phyloP scores from a whole-genome alignment of 2,888 invertebrate genomes.

The Sabatieria punctata region DNA sequence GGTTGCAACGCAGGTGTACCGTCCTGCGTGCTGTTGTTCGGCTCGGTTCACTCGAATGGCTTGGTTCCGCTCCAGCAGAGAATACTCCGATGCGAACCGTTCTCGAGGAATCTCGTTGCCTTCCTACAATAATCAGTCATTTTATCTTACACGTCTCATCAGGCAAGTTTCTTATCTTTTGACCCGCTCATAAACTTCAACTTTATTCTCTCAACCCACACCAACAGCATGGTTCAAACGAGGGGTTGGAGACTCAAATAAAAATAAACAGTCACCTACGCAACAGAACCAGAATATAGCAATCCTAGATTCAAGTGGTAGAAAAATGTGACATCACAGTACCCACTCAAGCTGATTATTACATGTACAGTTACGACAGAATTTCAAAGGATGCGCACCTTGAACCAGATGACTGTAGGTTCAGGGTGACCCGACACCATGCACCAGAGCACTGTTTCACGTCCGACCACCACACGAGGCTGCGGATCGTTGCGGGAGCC shows the following conservation, averaged over 20 bases:
- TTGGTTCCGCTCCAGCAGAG: slow-evolving; percentile 22
- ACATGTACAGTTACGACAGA: too few species aligned
- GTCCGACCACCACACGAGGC: slow-evolving; percentile 27
- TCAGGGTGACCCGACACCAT: slow-evolving; percentile 25
- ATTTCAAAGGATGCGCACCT: slow-evolving; percentile 12
- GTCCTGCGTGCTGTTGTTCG: slow-evolving; percentile 26
- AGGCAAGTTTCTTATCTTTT: too few species aligned
- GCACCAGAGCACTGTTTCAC: slow-evolving; percentile 23
- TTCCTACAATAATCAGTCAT: slow-evolving; percentile 7
- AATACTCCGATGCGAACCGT: slow-evolving; percentile 10
- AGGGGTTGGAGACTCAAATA: too few species aligned
- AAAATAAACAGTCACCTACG: too few species aligned
- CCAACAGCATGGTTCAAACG: too few species aligned
- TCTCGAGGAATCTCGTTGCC: slow-evolving; percentile 2
- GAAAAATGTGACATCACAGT: too few species aligned
- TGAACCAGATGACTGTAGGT: slow-evolving; percentile 24
- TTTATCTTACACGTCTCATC: too few species aligned
- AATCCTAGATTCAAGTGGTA: too few species aligned
- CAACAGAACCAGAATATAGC: too few species aligned
- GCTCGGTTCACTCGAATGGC: slow-evolving; percentile 18
- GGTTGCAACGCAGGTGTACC: slow-evolving; percentile 35
- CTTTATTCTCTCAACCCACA: too few species aligned
- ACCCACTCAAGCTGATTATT: too few species aligned
- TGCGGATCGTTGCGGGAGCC: slow-evolving; percentile 26
- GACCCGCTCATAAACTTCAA: too few species aligned